Conservation (phyloP, 2,113 vertebrate genomes). For the Puma concolor region DNA sequence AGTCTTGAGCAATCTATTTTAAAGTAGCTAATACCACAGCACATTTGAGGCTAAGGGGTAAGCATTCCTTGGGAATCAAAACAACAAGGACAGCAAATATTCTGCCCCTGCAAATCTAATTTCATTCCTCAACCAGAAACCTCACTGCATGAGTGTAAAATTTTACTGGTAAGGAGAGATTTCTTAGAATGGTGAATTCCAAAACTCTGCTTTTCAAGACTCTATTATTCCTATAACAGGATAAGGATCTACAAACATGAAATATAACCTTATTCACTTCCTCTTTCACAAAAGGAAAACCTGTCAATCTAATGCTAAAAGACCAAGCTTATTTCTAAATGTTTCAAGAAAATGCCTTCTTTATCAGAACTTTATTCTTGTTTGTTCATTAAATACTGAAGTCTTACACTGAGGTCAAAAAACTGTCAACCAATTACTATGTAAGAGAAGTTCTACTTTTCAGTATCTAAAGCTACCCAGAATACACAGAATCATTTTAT, state of each 20-base stretch:
- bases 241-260: constrained; percentile 84
- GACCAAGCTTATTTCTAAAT: constrained; percentile 82
- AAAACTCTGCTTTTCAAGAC: constrained; percentile 80
- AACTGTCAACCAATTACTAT: constrained; percentile 85
- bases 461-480: constrained; percentile 79
- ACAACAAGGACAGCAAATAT: constrained; percentile 51
- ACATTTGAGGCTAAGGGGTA: constrained; percentile 58
- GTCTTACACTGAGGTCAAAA: constrained; percentile 84
- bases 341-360: constrained; percentile 85
- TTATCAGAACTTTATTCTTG: constrained; percentile 86
- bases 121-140: constrained; percentile 40
- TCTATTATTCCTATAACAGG: constrained; percentile 83
- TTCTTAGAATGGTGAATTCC: constrained; percentile 74
- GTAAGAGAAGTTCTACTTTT: constrained; percentile 77
- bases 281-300: constrained; percentile 83
- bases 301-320: constrained; percentile 84
- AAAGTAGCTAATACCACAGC: constrained; percentile 56
- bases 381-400: constrained; percentile 86
- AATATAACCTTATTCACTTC: constrained; percentile 85
- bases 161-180: constrained; percentile 64
- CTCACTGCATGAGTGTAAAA: constrained; percentile 1
- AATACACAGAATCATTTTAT: constrained; percentile 85
- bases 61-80: constrained; percentile 59
- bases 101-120: constrained; percentile 9
- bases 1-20: constrained; percentile 69